Percentiles rank a stretch among this genome's conserved stretches.
Conservation (phyloP, 2,888 invertebrate genomes). For the Caenorhabditis sp. region DNA sequence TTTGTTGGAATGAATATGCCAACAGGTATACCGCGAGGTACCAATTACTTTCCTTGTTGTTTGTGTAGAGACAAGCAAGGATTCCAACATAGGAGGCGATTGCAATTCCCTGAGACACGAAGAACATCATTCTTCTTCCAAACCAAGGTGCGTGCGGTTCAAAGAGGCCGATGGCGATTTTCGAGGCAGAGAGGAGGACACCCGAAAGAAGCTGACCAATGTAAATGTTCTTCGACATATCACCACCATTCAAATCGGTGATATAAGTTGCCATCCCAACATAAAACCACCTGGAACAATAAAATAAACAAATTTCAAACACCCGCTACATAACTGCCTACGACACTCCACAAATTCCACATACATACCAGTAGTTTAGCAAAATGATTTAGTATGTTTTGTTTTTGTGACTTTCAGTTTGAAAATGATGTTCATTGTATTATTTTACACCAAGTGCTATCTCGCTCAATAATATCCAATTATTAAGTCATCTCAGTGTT, state of each 20-base stretch:
- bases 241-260: constrained; percentile 38
- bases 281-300: constrained; percentile 23
- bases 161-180: constrained; percentile 29
- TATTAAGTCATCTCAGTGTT: too few species aligned
- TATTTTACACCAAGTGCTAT: too few species aligned
- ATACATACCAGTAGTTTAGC: too few species aligned
- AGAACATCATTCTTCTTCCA: constrained; percentile 32
- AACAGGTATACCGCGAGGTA: constrained; percentile 21
- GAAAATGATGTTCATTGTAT: too few species aligned
- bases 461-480: too few species aligned
- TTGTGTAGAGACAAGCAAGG: constrained; percentile 12
- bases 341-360: too few species aligned
- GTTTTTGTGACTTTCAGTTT: too few species aligned
- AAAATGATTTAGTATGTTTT: too few species aligned
- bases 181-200: constrained; percentile 17
- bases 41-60: constrained; percentile 8
- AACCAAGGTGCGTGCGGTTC: constrained; percentile 27
- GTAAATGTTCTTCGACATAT: constrained; percentile 38
- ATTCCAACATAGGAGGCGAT: constrained; percentile 23
- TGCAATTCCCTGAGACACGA: constrained; percentile 28
- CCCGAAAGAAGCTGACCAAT: constrained; percentile 36
- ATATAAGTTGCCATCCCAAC: constrained; percentile 34
- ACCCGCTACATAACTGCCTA: neutral
- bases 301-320: neutral
- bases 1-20: constrained; percentile 35